These are phyloP conservation scores for Drosophila tanythrix DNA, from an alignment of 2,888 invertebrate genomes.

Conservation along the genomic window DNA sequence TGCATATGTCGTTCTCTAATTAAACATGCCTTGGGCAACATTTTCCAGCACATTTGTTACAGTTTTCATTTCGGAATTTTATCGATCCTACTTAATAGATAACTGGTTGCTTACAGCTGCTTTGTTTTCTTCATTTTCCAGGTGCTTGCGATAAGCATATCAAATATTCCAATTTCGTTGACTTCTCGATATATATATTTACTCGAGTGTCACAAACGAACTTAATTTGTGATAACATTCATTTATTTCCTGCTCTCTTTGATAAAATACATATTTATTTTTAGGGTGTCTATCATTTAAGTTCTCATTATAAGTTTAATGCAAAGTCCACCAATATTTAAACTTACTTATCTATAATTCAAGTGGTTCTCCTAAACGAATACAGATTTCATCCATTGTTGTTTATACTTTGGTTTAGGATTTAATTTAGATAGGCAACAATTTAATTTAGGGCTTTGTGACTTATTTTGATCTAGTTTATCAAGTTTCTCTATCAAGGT, in stretches of 20 bases:
- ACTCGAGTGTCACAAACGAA: conserved; percentile 3
- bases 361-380: conserved; percentile 24
- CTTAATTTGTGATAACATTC: conserved; percentile 27
- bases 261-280: conserved; percentile 4
- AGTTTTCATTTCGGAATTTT: conserved; percentile 46
- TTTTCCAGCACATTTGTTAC: conserved; percentile 58
- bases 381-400: conserved; percentile 12
- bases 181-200: conserved; percentile 1
- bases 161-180: conserved; percentile 24
- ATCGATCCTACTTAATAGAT: conserved; percentile 46
- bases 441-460: conserved; percentile 12
- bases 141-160: conserved; percentile 37
- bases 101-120: conserved; percentile 53
- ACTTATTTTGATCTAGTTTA: conserved; percentile 17
- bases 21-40: conserved; percentile 55
- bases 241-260: not conserved
- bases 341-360: conserved; percentile 17
- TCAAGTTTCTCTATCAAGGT: conserved; percentile 29
- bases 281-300: conserved; percentile 3
- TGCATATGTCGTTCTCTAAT: conserved; percentile 76
- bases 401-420: not conserved
- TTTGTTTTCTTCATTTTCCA: conserved; percentile 12
- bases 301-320: conserved; percentile 23
- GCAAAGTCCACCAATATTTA: conserved; percentile 32
- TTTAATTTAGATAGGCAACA: conserved; percentile 31